These are phyloP conservation scores for Papilio machaon DNA, from an alignment of 1,140 invertebrate genomes.

Conservation along the genomic window DNA sequence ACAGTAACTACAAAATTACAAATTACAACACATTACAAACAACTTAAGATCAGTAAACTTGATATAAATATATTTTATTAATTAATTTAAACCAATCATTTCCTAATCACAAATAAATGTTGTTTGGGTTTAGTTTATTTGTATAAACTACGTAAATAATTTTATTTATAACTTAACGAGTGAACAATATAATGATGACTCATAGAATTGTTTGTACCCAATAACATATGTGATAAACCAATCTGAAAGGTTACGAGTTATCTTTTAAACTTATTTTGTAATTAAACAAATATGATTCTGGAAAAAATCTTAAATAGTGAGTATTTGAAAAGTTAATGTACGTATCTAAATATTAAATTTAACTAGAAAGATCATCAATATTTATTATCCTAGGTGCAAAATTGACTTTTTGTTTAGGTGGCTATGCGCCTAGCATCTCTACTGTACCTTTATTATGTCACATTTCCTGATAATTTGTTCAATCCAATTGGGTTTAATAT, in stretches of 20 bases:
- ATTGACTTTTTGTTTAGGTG: no score
- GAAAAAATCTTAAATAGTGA: background rate
- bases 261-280: constrained; percentile 2
- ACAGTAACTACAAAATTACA: no score
- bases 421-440: no score
- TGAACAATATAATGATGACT: background rate
- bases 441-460: no score
- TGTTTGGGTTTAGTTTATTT: background rate
- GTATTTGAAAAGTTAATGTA: no score
- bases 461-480: no score
- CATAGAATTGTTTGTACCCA: background rate
- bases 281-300: background rate
- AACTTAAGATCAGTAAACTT: no score
- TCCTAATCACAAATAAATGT: background rate
- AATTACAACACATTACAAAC: no score
- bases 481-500: background rate
- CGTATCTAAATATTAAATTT: no score
- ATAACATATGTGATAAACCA: background rate
- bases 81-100: background rate
- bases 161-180: background rate
- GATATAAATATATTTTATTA: no score
- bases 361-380: no score
- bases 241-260: background rate
- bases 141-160: background rate
- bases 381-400: no score